Evolutionary conservation across 2,797 vertebrate genomes (phyloP).

Genomic region (Argyrosomus regius): DNA sequence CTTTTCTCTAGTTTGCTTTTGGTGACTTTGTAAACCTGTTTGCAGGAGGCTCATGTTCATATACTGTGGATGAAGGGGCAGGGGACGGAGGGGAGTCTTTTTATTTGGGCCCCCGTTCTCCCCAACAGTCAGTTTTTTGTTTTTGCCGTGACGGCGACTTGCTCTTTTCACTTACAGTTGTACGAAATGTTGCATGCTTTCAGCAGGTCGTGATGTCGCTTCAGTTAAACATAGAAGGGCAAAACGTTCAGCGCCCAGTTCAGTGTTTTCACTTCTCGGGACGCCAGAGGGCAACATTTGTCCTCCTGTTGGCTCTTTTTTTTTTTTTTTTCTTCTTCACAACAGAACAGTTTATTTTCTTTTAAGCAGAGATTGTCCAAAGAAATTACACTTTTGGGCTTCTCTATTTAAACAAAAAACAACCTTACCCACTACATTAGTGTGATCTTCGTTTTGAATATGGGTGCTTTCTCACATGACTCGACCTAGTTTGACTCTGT

Average conservation of each 20-base stretch:
- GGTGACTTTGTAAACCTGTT: conserved; percentile 71
- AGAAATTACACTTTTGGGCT: conserved; percentile 43
- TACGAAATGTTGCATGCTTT: conserved; percentile 12
- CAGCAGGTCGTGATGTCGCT: neutral
- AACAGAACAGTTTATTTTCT: conserved; percentile 29
- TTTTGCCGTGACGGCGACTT: neutral
- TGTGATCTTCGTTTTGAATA: conserved; percentile 66
- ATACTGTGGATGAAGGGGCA: conserved; percentile 75
- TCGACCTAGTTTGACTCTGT: conserved; percentile 33
- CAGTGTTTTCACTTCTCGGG: conserved; percentile 24
- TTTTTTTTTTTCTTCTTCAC: conserved; percentile 3
- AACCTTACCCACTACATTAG: conserved; percentile 79
- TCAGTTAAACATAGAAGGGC: conserved; percentile 14
- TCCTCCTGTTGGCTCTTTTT: conserved; percentile 3
- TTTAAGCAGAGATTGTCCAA: conserved; percentile 55
- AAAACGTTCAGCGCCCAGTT: conserved; percentile 12
- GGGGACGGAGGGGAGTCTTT: conserved; percentile 36
- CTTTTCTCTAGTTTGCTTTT: conserved; percentile 65
- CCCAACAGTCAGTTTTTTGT: neutral
- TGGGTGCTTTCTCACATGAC: conserved; percentile 50
- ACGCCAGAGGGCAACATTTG: conserved; percentile 35
- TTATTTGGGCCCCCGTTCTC: neutral
- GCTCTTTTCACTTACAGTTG: conserved; percentile 12
- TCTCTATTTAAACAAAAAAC: conserved; percentile 45
- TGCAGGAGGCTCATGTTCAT: conserved; percentile 63